A percentile compares a stretch with the other conserved stretches of the same genome.
Conservation (phyloP, 2,888 invertebrate species). For the Dichetophora obliterata region DNA sequence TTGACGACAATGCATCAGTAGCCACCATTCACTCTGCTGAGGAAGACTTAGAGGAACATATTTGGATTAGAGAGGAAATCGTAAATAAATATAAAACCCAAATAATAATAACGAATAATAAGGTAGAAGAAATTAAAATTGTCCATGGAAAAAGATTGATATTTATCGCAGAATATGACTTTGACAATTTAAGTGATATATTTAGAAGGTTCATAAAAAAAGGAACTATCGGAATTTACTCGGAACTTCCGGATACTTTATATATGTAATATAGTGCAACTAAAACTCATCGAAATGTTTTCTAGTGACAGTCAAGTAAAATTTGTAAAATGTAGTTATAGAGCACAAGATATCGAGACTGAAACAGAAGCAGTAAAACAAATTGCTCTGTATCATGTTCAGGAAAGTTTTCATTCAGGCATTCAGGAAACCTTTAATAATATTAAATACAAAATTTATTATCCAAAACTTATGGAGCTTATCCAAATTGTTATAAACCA, state of each 20-base stretch:
- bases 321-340: not conserved
- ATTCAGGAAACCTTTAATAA: constrained; percentile 2
- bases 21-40: constrained; percentile 27
- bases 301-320: constrained; percentile 11
- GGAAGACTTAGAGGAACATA: constrained; percentile 20
- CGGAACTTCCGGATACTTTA: not conserved
- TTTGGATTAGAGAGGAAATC: constrained; percentile 3
- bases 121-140: not conserved
- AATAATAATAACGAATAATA: constrained; percentile 25
- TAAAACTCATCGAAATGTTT: not conserved
- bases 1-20: not conserved
- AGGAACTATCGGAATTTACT: not conserved
- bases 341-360: not conserved
- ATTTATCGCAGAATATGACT: not conserved
- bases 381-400: constrained; percentile 1
- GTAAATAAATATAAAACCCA: constrained; percentile 32
- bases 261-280: not conserved
- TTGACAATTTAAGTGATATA: not conserved
- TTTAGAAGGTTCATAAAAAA: not conserved
- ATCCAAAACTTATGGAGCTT: not conserved
- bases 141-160: constrained; percentile 1
- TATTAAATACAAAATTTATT: constrained; percentile 16
- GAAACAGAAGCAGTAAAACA: constrained; percentile 19
- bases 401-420: not conserved
- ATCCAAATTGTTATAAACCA: not conserved